A percentile compares a stretch with the other conserved stretches of the same genome.
Conservation (phyloP, 2,113 vertebrate genomes). For the Nerophis ophidion region DNA sequence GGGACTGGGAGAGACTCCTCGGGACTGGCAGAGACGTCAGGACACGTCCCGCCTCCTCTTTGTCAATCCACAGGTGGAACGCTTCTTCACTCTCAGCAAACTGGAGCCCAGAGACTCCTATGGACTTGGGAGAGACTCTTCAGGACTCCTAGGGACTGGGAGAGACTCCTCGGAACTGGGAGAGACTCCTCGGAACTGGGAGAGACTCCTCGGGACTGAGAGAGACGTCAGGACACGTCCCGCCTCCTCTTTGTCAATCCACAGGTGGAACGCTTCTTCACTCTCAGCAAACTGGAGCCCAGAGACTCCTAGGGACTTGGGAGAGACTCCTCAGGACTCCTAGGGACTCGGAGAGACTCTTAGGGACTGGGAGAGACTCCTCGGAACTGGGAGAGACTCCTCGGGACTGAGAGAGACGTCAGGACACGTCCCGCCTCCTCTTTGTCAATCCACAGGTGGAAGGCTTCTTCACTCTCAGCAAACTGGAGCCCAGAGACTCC, state of each 20-base stretch:
- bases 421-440: not conserved
- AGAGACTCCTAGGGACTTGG: too few species aligned
- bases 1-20: constrained; percentile 83
- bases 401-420: constrained; percentile 54
- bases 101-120: constrained; percentile 84
- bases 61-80: not conserved
- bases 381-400: too few species aligned
- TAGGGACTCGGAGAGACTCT: constrained; percentile 33
- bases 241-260: too few species aligned
- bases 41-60: not conserved
- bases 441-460: not conserved
- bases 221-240: too few species aligned
- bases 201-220: too few species aligned
- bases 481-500: constrained; percentile 85
- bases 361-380: too few species aligned
- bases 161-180: too few species aligned
- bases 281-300: too few species aligned
- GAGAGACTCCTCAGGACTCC: not conserved
- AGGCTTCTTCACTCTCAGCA: constrained; percentile 45
- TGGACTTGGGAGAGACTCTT: too few species aligned
- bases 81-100: constrained; percentile 57
- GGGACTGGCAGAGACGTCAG: constrained; percentile 32
- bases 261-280: too few species aligned
- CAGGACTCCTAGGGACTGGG: too few species aligned
- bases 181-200: constrained; percentile 35